Conservation (phyloP, 2,113 vertebrate species). For the Irena cyanogastra region DNA sequence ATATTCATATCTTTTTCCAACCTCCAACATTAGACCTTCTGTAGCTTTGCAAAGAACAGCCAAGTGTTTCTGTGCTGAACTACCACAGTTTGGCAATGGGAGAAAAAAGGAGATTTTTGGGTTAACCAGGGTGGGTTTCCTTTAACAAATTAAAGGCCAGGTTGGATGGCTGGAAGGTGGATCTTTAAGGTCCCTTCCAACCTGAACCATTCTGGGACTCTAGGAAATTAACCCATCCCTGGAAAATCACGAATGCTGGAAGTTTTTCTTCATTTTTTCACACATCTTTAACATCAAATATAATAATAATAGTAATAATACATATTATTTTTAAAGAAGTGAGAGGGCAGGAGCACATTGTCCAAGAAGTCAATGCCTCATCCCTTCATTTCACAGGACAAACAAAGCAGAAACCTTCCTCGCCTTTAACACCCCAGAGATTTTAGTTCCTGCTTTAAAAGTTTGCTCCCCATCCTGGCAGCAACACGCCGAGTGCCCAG, state of each 20-base stretch:
- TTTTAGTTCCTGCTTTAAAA: neutral
- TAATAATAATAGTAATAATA: neutral
- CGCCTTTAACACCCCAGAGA: neutral
- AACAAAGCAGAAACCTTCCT: neutral
- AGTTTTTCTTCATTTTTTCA: neutral
- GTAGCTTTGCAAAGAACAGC: neutral
- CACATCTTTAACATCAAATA: neutral
- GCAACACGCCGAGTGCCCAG: neutral
- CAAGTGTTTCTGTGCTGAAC: neutral
- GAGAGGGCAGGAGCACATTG: neutral
- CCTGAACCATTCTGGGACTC: neutral
- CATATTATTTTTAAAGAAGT: neutral
- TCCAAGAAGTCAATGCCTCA: neutral
- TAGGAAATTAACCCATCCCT: neutral
- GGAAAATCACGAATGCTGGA: neutral
- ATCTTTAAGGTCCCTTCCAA: neutral
- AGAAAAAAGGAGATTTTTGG: neutral
- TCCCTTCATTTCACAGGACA: neutral
- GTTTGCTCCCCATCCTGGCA: neutral
- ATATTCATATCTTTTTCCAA: neutral
- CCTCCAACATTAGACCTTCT: neutral
- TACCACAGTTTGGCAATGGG: too few species aligned
- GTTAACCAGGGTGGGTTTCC: neutral
- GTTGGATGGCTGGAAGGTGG: neutral
- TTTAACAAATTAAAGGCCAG: neutral